Evolutionary conservation across 1,140 invertebrate genomes (phyloP).

Genomic region (Pissodes strobi): DNA sequence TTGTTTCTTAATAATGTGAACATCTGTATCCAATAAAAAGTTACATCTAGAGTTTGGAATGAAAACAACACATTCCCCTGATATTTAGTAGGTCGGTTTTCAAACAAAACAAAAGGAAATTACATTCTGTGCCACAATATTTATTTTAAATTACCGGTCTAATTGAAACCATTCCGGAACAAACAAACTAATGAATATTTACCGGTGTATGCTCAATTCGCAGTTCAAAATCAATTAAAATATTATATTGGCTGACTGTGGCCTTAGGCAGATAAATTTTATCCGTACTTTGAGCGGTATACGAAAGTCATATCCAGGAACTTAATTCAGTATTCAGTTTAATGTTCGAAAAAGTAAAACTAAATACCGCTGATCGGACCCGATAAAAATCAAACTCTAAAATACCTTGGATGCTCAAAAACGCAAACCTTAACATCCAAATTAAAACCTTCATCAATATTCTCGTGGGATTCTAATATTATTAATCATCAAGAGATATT

Average conservation of each 20-base stretch:
- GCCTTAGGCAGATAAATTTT: not conserved
- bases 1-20: too few relatives aligned
- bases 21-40: too few relatives aligned
- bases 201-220: slow-evolving; percentile 18
- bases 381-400: too few relatives aligned
- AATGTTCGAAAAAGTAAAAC: not conserved
- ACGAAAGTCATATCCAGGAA: not conserved
- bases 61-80: not conserved
- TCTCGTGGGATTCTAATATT: too few relatives aligned
- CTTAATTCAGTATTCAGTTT: not conserved
- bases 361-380: too few relatives aligned
- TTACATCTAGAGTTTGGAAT: too few relatives aligned
- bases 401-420: too few relatives aligned
- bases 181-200: slow-evolving; percentile 23
- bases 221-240: slow-evolving; percentile 23
- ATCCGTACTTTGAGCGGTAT: not conserved
- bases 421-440: too few relatives aligned
- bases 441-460: too few relatives aligned
- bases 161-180: slow-evolving; percentile 22
- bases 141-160: slow-evolving; percentile 22
- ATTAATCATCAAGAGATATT: too few relatives aligned
- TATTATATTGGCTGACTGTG: slow-evolving; percentile 13
- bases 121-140: slow-evolving; percentile 11
- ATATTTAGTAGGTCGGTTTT: slow-evolving; percentile 16
- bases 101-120: slow-evolving; percentile 18